Conservation (phyloP, 2,797 vertebrate genomes). For the Podarcis siculus region DNA sequence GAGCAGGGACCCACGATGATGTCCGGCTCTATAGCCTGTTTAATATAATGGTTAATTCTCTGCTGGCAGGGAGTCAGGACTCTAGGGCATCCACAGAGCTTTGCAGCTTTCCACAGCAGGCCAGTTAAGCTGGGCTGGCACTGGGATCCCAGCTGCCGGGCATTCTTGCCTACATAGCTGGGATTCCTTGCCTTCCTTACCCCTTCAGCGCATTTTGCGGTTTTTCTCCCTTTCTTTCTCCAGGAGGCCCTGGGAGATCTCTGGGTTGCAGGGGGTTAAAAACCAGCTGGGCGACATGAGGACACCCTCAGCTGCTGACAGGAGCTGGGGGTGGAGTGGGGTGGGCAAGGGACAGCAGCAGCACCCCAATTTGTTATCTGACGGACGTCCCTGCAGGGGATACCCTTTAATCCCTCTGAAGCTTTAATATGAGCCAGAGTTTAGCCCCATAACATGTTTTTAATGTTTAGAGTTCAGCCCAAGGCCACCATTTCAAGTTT, state of each 20-base stretch:
- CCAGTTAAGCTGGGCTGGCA: constrained; percentile 33
- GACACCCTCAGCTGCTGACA: constrained; percentile 14
- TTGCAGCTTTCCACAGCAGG: constrained; percentile 16
- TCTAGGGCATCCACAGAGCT: constrained; percentile 10
- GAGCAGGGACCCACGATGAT: background rate
- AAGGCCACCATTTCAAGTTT: background rate
- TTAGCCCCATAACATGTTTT: background rate
- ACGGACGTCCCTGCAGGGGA: background rate
- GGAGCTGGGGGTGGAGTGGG: background rate
- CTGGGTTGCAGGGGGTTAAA: constrained; percentile 28
- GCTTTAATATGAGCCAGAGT: constrained; percentile 3
- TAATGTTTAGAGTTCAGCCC: background rate
- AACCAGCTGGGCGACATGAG: constrained; percentile 33
- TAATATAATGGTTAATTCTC: constrained; percentile 27
- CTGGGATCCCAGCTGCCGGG: constrained; percentile 16
- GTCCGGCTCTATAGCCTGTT: background rate
- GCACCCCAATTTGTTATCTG: background rate
- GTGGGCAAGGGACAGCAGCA: background rate
- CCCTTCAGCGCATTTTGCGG: background rate
- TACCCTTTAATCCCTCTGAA: background rate
- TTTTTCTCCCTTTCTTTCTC: background rate
- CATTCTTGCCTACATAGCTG: constrained; percentile 31
- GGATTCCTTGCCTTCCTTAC: constrained; percentile 17
- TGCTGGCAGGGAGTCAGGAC: constrained; percentile 10
- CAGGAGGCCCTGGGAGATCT: background rate